Percentiles rank a stretch among this genome's conserved stretches.
phyloP scores from a whole-genome alignment of 2,888 invertebrate species.

The Scotopteryx bipunctaria region DNA sequence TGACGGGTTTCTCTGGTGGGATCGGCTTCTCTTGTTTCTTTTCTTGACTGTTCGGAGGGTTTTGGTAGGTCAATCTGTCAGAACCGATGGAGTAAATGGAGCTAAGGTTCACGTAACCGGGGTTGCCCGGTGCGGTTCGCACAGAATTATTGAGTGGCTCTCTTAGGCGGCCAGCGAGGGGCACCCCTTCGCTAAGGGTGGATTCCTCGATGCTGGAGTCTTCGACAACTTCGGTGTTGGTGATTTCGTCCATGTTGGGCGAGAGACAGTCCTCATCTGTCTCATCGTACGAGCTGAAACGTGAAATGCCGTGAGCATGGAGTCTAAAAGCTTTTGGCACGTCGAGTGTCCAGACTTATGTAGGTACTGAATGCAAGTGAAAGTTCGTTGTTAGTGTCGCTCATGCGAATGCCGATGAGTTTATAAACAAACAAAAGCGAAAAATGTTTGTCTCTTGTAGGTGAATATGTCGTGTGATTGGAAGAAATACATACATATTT shows the following conservation, averaged over 20 bases:
- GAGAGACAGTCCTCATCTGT: conserved; percentile 87
- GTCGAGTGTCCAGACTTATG: conserved; percentile 51
- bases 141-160: conserved; percentile 26
- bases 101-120: conserved; percentile 74
- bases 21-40: conserved; percentile 73
- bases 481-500: conserved; percentile 56
- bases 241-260: conserved; percentile 86
- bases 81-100: conserved; percentile 74
- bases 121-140: conserved; percentile 40
- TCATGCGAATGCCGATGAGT: conserved; percentile 64
- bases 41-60: conserved; percentile 54
- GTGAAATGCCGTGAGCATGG: conserved; percentile 11
- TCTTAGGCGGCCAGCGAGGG: conserved; percentile 33
- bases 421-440: conserved; percentile 74
- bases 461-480: conserved; percentile 37
- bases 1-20: conserved; percentile 78
- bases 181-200: conserved; percentile 64
- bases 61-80: conserved; percentile 55
- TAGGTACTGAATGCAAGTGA: conserved; percentile 79
- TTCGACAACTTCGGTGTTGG: conserved; percentile 74
- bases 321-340: background rate
- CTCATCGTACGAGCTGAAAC: conserved; percentile 87
- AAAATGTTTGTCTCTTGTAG: conserved; percentile 42
- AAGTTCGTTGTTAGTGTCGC: conserved; percentile 72
- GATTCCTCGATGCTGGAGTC: conserved; percentile 77